Base-by-base conservation (phyloP, 2,888 invertebrate genomes). In the Neoascia interrupta region DNA sequence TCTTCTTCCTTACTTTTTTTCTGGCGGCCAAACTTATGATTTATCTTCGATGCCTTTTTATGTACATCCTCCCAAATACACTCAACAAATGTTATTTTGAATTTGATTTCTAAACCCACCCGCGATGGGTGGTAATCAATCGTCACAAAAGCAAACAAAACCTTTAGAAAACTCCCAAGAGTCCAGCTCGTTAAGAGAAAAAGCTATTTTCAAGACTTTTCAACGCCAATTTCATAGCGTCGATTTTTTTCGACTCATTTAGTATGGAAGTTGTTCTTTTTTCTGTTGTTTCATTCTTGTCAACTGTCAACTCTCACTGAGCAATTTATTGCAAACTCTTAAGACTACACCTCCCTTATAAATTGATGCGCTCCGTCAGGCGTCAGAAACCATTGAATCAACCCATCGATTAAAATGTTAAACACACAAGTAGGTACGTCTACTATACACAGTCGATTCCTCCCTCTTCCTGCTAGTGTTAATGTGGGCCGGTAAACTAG, bases 391-490 rank as follows among this genome's bases (percentile, higher is more conserved):
- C 49, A 56, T 63, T 43, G 47, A 47, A 34, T 54, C 16, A 26
- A n/a, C 28, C 37, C 45, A 64, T 72, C 64, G 72, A 72, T 76
- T 76, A n/a, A n/a, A n/a, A n/a, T n/a, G n/a, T n/a, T n/a, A n/a
- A n/a, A n/a, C n/a, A n/a, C n/a, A n/a, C n/a, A n/a, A n/a, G n/a
- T n/a, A n/a, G n/a, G n/a, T n/a, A n/a, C n/a, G n/a, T n/a, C n/a
- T n/a, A n/a, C n/a, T n/a, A n/a, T n/a, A n/a, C n/a, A n/a, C n/a
- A n/a, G n/a, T n/a, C n/a, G n/a, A 60, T 23, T 28, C 31, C 16
- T 19, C 41, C 58, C 10, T 37, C 13, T 51, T 23, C 31, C 1
- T 16, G 37, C 16, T 21, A n/a, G n/a, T n/a, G n/a, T n/a, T n/a
- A n/a, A n/a, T n/a, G n/a, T n/a, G n/a, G n/a, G n/a, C n/a, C 16